These are phyloP conservation scores for Tachycineta bicolor DNA, from an alignment of 2,113 vertebrate species.

Conservation along the genomic window DNA sequence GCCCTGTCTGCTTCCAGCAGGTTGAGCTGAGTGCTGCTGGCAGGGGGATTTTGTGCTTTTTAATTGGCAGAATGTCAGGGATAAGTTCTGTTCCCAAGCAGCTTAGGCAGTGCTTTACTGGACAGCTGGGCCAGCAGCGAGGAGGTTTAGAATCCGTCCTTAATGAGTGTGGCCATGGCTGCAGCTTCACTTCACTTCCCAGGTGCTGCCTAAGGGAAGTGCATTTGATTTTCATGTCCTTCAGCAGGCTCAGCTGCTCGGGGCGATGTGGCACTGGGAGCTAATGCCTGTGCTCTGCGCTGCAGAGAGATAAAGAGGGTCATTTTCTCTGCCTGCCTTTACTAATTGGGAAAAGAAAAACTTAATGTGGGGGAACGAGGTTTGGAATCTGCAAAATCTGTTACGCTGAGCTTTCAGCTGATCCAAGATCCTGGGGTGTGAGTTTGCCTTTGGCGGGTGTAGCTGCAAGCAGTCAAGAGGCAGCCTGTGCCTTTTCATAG, in stretches of 20 bases:
- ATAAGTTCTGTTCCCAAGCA: background rate
- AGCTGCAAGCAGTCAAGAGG: background rate
- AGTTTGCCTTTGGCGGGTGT: background rate
- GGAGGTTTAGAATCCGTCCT: background rate
- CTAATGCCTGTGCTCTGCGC: background rate
- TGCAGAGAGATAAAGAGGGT: background rate
- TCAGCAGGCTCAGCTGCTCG: background rate
- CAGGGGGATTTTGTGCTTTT: background rate
- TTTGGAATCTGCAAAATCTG: background rate
- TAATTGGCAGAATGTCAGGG: constrained; percentile 21
- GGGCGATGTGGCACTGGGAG: background rate
- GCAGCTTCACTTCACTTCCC: background rate
- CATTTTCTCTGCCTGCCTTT: background rate
- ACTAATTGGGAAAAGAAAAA: background rate
- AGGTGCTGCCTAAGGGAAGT: background rate
- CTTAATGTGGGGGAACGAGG: background rate
- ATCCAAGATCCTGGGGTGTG: background rate
- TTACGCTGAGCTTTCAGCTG: background rate
- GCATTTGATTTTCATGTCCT: background rate
- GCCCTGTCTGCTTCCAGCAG: background rate
- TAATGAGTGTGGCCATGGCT: background rate
- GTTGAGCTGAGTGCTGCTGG: background rate
- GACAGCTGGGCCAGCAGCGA: background rate
- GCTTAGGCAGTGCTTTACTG: background rate
- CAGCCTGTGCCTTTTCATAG: background rate